Evolutionary conservation across 2,888 invertebrate species (phyloP).

Genomic region (Cryptus armator): DNA sequence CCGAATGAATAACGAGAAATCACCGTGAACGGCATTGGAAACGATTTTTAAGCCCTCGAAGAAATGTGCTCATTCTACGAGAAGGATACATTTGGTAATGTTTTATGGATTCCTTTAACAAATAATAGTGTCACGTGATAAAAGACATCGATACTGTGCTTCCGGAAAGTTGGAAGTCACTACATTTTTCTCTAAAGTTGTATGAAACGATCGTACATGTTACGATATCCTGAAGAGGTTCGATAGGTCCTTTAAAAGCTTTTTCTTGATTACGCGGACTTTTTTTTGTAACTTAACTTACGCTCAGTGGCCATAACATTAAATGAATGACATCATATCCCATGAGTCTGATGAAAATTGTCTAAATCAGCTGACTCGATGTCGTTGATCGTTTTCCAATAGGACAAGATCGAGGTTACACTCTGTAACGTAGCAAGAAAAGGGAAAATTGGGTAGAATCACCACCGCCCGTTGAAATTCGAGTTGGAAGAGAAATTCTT

Average conservation of each 20-base stretch:
- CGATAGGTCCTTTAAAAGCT: background rate
- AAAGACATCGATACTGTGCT: too few species aligned
- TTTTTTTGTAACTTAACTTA: background rate
- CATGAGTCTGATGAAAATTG: background rate
- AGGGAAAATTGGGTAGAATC: slow-evolving; percentile 44
- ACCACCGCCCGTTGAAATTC: slow-evolving; percentile 33
- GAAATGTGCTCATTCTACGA: background rate
- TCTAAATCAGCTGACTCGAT: slow-evolving; percentile 17
- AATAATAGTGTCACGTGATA: too few species aligned
- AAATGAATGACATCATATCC: slow-evolving; percentile 4
- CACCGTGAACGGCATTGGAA: too few species aligned
- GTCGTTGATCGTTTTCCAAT: slow-evolving; percentile 33
- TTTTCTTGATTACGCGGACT: background rate
- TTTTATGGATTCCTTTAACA: too few species aligned
- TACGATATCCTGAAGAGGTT: too few species aligned
- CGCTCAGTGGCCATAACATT: background rate
- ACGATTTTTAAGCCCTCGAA: background rate
- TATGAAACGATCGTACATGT: too few species aligned
- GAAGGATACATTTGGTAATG: background rate
- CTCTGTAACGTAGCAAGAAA: slow-evolving; percentile 12
- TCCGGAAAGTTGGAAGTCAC: too few species aligned
- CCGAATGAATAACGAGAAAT: background rate
- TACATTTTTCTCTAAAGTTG: too few species aligned
- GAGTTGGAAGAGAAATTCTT: slow-evolving; percentile 54
- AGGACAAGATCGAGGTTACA: slow-evolving; percentile 21